These are phyloP conservation scores for Leuctra nigra DNA, from an alignment of 2,888 invertebrate species.

Conservation along the genomic window DNA sequence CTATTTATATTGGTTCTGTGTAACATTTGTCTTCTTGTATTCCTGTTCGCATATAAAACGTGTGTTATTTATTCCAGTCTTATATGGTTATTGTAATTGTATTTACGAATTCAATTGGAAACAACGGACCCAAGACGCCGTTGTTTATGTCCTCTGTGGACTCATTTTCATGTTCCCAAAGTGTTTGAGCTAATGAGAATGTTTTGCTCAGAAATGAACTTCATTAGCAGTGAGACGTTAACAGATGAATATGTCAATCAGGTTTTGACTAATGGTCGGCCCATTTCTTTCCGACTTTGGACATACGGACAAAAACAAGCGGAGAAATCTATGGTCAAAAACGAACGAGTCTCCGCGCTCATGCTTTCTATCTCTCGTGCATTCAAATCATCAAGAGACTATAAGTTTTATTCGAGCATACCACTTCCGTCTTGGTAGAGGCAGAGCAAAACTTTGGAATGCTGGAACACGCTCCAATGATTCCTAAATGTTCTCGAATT, in stretches of 20 bases:
- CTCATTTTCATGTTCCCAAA: background rate
- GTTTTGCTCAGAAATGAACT: background rate
- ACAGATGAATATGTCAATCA: constrained; percentile 4
- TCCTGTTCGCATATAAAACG: background rate
- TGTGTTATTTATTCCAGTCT: background rate
- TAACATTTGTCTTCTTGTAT: constrained; percentile 15
- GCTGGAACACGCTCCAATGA: too few relatives aligned
- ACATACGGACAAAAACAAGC: too few relatives aligned
- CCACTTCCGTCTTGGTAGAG: too few relatives aligned
- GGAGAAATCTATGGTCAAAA: too few relatives aligned
- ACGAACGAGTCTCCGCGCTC: too few relatives aligned
- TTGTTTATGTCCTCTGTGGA: background rate
- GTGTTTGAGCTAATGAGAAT: background rate
- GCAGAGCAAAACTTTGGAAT: too few relatives aligned
- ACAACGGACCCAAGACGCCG: too few relatives aligned
- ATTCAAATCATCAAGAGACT: too few relatives aligned
- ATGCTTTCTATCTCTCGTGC: too few relatives aligned
- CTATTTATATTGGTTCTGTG: constrained; percentile 10
- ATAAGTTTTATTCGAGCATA: too few relatives aligned
- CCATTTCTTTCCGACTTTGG: background rate
- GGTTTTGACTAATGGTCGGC: constrained; percentile 6
- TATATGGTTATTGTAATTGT: background rate
- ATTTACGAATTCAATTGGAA: background rate
- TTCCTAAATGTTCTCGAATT: too few relatives aligned
- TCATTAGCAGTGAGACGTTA: background rate